Percentiles rank a stretch among this genome's conserved stretches.
These are phyloP conservation scores for Notamacropus eugenii DNA, from an alignment of 2,797 vertebrate genomes.

Conservation along the genomic window DNA sequence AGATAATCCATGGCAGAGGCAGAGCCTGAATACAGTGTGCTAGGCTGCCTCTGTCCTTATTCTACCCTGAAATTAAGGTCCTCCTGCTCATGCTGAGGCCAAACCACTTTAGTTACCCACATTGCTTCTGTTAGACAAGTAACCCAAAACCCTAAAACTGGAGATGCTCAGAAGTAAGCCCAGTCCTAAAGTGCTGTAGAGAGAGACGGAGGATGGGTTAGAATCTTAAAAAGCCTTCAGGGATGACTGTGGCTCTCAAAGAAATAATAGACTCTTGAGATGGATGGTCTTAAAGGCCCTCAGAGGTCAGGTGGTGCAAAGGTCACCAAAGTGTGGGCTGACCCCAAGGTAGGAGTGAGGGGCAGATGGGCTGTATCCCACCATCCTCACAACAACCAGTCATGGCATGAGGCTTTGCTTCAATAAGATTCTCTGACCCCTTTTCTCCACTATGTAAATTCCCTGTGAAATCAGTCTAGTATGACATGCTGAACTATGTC, in stretches of 20 bases:
- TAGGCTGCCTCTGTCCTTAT: neutral
- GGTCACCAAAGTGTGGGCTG: neutral
- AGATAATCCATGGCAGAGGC: neutral
- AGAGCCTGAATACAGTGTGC: neutral
- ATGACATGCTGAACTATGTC: neutral
- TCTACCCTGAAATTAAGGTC: neutral
- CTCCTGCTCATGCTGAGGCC: neutral
- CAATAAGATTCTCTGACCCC: neutral
- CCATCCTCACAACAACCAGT: neutral
- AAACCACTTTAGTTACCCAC: neutral
- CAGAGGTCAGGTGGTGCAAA: neutral
- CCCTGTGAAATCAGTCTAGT: neutral
- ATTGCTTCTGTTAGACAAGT: neutral
- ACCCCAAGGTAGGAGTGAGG: neutral
- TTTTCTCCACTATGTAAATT: neutral
- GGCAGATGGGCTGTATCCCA: neutral
- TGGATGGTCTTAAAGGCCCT: neutral
- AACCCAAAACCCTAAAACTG: neutral
- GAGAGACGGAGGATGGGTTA: neutral
- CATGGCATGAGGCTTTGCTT: neutral
- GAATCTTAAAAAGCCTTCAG: neutral
- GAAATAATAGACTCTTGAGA: neutral
- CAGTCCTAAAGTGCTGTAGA: neutral
- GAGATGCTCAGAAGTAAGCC: neutral
- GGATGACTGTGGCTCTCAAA: neutral